Base-by-base conservation (phyloP, 2,888 invertebrate genomes). In the Eristalis intricaria region DNA sequence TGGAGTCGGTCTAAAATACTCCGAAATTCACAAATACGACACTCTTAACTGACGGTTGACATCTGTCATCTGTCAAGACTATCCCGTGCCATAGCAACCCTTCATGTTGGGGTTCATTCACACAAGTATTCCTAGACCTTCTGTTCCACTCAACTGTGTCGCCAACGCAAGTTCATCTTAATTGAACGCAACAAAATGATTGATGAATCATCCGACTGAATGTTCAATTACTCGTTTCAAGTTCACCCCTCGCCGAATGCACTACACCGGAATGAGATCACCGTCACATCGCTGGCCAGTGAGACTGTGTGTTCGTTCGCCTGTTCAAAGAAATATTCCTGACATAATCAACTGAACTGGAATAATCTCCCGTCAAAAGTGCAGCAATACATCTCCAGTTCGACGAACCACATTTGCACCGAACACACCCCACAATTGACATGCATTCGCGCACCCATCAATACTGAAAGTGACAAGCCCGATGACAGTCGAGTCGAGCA, bases 401-500 rank as follows among this genome's bases (percentile, higher is more conserved):
- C 81, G 85, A 81, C 85, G 85, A 85, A 81, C 85, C 73, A 81
- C 76, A 71, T 81, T 81, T 73, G 50, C 50, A n/a, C 29, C 50
- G 26, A 56, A 43, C 80, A 82, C 81, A 86, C 77, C 65, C 82
- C 43, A 50, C 19, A 19, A 61, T 32, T 70, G 78, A 74, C 66
- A 68, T 19, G 50, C 50, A 19, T 50, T 19, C 50, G 50, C 50
- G 50, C 50, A 50, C 69, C 23, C 78, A 22, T 64, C 68, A 64
- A 26, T 8, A 13, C 23, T 50, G 50, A 19, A 19, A 8, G 26
- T 66, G 82, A 79, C 82, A 78, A 65, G 66, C 82, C 74, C 75
- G 56, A 80, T 70, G 60, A 76, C 76, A 65, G 60, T 60, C 85
- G n/a, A 43, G 82, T 71, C 56, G 71, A 75, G 86, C 82, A 86